Percentiles rank a stretch among this genome's conserved stretches.
These are phyloP conservation scores for Coregonus ussuriensis DNA, from an alignment of 2,797 vertebrate species.

Conservation along the genomic window DNA sequence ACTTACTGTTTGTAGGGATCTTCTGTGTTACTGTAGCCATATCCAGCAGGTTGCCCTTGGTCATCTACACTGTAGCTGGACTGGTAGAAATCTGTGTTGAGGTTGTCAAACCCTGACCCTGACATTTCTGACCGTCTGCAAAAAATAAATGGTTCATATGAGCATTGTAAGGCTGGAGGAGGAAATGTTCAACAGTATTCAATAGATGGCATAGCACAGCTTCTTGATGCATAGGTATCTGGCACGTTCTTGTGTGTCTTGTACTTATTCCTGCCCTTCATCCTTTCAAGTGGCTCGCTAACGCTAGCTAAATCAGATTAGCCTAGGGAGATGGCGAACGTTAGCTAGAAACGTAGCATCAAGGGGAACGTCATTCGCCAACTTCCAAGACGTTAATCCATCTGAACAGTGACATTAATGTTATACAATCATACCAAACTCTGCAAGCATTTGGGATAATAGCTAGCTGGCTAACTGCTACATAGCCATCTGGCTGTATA, in stretches of 20 bases:
- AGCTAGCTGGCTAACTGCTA: no score
- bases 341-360: no score
- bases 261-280: no score
- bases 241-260: not conserved
- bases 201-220: not conserved
- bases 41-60: slow-evolving; percentile 76
- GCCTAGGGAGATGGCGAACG: no score
- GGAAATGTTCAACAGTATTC: not conserved
- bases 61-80: slow-evolving; percentile 96
- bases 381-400: no score
- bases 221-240: not conserved
- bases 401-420: no score
- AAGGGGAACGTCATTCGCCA: no score
- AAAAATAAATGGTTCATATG: not conserved
- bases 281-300: no score
- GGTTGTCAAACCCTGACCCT: slow-evolving; percentile 87
- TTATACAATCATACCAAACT: no score
- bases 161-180: not conserved
- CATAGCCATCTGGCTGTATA: no score
- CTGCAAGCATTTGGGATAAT: no score
- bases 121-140: slow-evolving; percentile 72
- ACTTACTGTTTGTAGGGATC: slow-evolving; percentile 84
- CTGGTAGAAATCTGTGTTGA: slow-evolving; percentile 96
- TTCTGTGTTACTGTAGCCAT: slow-evolving; percentile 80
- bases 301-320: no score